A percentile compares a stretch with the other conserved stretches of the same genome.
These are phyloP conservation scores for Neofelis nebulosa DNA, from an alignment of 2,113 vertebrate species.

Conservation along the genomic window DNA sequence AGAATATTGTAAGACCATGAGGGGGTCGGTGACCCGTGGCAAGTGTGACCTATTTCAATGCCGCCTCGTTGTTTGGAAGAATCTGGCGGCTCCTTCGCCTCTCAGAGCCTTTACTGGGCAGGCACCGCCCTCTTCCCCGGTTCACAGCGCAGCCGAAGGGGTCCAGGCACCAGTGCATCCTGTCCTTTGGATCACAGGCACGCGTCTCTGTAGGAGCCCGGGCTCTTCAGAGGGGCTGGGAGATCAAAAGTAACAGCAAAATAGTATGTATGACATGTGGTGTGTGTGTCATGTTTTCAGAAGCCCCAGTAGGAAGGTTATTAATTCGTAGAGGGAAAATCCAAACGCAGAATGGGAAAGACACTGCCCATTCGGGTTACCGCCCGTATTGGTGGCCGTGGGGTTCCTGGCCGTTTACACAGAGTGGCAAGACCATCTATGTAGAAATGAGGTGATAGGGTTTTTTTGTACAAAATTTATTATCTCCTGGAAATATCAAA, in stretches of 20 bases:
- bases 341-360: background rate
- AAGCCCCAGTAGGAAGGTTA: background rate
- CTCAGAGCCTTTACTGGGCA: constrained; percentile 38
- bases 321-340: background rate
- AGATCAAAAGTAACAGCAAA: background rate
- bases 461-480: background rate
- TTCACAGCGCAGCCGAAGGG: constrained; percentile 34
- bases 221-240: rapidly evolving
- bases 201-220: background rate
- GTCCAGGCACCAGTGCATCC: background rate
- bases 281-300: background rate
- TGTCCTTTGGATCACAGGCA: background rate
- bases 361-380: rapidly evolving
- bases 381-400: background rate
- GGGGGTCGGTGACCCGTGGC: constrained; percentile 38
- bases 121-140: background rate
- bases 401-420: background rate
- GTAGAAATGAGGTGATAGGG: background rate
- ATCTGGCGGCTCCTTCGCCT: constrained; percentile 29
- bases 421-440: rapidly evolving
- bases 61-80: background rate
- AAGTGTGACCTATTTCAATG: background rate
- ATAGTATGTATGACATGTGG: background rate
- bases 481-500: background rate
- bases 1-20: background rate